Conservation (phyloP, 2,888 invertebrate species). For the Andrena trimmerana region DNA sequence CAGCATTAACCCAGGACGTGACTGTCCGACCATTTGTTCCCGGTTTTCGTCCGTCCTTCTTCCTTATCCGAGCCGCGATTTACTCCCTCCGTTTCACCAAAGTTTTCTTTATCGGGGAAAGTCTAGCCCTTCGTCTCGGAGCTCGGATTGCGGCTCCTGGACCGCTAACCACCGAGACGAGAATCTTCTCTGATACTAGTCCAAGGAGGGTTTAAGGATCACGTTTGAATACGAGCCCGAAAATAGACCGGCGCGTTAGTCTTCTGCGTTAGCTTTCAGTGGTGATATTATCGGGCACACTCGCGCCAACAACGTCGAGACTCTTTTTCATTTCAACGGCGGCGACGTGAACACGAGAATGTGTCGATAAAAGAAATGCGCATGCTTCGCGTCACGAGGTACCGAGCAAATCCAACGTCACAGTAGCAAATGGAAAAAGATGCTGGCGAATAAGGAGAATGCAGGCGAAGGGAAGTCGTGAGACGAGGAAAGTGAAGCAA, state of each 20-base stretch:
- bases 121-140: slow-evolving; percentile 29
- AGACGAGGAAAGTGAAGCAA: not conserved
- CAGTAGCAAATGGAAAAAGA: not conserved
- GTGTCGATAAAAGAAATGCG: slow-evolving; percentile 7
- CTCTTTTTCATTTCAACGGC: not conserved
- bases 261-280: no score
- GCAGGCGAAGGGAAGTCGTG: not conserved
- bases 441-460: not conserved
- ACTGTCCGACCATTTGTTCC: slow-evolving; percentile 75
- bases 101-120: slow-evolving; percentile 42
- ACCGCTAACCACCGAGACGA: not conserved
- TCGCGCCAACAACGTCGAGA: not conserved
- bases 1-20: slow-evolving; percentile 82
- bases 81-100: slow-evolving; percentile 27
- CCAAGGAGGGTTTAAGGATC: not conserved
- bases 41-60: slow-evolving; percentile 65
- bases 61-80: slow-evolving; percentile 57
- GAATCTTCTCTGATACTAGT: slow-evolving; percentile 12
- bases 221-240: not conserved
- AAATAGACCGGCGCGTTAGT: not conserved
- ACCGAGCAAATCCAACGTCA: not conserved
- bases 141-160: slow-evolving; percentile 14
- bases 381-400: slow-evolving; percentile 2
- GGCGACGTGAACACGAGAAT: not conserved
- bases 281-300: not conserved